phyloP scores from a whole-genome alignment of 2,797 vertebrate species.

The Amazonetta brasiliensis region DNA sequence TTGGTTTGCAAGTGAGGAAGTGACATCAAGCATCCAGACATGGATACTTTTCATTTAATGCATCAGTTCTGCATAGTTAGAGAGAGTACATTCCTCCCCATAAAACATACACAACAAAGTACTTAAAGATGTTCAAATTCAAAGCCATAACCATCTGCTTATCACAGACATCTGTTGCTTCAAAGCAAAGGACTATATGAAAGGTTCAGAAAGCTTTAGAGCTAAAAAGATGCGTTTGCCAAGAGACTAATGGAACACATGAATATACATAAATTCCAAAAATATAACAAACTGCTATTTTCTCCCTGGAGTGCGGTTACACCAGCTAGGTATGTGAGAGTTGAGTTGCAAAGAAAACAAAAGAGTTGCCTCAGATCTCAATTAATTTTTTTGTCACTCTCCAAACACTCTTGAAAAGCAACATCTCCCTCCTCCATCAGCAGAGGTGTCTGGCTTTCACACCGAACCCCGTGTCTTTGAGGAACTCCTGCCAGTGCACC shows the following conservation, averaged over 20 bases:
- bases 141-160: slow-evolving; percentile 54
- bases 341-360: background rate
- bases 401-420: background rate
- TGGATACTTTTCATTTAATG: slow-evolving; percentile 26
- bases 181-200: slow-evolving; percentile 52
- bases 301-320: background rate
- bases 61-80: slow-evolving; percentile 2
- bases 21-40: slow-evolving; percentile 27
- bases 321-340: background rate
- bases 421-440: background rate
- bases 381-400: background rate
- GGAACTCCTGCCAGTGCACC: background rate
- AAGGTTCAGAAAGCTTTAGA: slow-evolving; percentile 39
- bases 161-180: slow-evolving; percentile 61
- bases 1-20: slow-evolving; percentile 40
- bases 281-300: slow-evolving; percentile 13
- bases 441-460: background rate
- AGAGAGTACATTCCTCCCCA: slow-evolving; percentile 12
- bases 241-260: slow-evolving; percentile 27
- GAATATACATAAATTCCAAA: slow-evolving; percentile 42
- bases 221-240: slow-evolving; percentile 27
- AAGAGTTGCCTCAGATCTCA: background rate
- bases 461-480: background rate
- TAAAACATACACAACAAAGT: slow-evolving; percentile 42
- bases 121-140: slow-evolving; percentile 62